Evolutionary conservation across 2,888 invertebrate genomes (phyloP).

Genomic region (Phortica magna): DNA sequence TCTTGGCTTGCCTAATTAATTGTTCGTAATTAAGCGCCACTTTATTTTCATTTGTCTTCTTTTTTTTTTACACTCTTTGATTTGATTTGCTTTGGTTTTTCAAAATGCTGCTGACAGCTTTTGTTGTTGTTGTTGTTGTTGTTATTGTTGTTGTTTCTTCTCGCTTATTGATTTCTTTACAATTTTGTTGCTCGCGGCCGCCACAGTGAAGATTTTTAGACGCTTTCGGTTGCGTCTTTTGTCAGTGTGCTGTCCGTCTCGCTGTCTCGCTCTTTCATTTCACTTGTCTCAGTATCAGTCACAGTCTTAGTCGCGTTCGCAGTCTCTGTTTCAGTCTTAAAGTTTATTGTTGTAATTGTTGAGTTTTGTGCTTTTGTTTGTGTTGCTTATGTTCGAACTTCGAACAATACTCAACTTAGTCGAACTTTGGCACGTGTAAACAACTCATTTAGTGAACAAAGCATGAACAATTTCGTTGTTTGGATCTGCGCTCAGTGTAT

Average conservation of each 20-base stretch:
- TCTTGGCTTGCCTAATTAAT: constrained; percentile 68
- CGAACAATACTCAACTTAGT: neutral
- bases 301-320: neutral
- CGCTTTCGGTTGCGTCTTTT: too few species aligned
- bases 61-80: too few species aligned
- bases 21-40: constrained; percentile 68
- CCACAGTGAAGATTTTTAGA: too few species aligned
- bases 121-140: neutral
- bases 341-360: neutral
- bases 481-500: neutral
- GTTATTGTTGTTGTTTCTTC: neutral
- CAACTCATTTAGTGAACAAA: neutral
- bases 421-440: neutral
- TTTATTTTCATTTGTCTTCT: constrained; percentile 54
- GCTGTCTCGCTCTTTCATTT: too few species aligned
- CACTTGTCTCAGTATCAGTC: neutral
- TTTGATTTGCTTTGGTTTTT: neutral
- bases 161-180: neutral
- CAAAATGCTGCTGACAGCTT: neutral
- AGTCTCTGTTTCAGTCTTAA: neutral
- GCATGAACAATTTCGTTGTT: neutral
- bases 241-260: too few species aligned
- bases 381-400: neutral
- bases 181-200: neutral
- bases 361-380: neutral